These are phyloP conservation scores for Oncorhynchus gorbuscha DNA, from an alignment of 2,113 vertebrate species.

Conservation along the genomic window DNA sequence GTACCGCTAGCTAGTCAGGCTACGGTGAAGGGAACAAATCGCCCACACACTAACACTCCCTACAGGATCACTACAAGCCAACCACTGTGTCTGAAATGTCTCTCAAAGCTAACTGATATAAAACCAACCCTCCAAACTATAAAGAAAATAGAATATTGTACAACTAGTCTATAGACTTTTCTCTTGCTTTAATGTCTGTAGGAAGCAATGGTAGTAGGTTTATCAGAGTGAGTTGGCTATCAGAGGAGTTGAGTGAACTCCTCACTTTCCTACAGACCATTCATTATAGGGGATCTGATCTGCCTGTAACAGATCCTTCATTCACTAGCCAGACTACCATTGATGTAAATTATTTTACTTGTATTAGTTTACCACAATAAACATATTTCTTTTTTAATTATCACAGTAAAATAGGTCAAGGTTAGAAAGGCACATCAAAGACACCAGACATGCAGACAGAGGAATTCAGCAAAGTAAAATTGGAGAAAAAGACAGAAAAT, in stretches of 20 bases:
- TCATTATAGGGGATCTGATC: not conserved
- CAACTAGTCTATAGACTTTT: not conserved
- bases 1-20: conserved; percentile 9
- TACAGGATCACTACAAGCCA: not conserved
- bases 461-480: not conserved
- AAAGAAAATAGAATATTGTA: not conserved
- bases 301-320: not conserved
- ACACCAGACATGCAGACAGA: not conserved
- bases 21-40: conserved; percentile 3
- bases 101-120: not conserved
- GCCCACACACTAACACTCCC: conserved; percentile 10
- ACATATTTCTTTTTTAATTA: not conserved
- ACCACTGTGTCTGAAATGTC: not conserved
- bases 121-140: not conserved
- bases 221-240: not conserved
- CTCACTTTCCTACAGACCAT: not conserved
- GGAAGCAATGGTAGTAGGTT: not conserved
- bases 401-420: not conserved
- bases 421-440: not conserved
- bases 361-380: no score
- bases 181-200: not conserved
- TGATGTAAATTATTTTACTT: not conserved
- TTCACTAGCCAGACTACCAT: not conserved
- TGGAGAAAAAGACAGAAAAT: not conserved
- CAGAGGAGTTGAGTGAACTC: not conserved